Conservation (phyloP, 2,797 vertebrate genomes). For the Coendou prehensilis region DNA sequence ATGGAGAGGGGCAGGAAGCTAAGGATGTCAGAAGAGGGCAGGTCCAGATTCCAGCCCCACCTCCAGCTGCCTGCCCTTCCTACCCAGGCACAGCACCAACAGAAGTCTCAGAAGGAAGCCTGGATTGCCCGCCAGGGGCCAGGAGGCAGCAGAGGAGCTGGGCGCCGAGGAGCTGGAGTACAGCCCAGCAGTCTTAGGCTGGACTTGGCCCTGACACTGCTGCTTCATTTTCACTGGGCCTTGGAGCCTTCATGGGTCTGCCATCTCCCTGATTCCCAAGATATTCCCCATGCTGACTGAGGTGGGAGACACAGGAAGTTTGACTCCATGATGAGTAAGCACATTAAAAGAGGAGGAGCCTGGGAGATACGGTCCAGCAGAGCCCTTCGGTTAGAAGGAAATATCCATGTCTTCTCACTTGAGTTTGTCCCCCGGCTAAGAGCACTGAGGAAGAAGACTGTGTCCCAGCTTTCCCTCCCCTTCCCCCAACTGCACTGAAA, state of each 20-base stretch:
- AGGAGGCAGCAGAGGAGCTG: neutral
- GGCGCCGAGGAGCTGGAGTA: neutral
- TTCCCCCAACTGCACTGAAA: neutral
- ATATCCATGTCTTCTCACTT: conserved; percentile 46
- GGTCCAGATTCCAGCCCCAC: neutral
- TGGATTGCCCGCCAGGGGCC: neutral
- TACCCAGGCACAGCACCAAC: neutral
- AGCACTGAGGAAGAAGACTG: neutral
- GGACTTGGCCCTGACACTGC: neutral
- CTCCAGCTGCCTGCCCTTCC: neutral
- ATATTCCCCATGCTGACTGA: neutral
- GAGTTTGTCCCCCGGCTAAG: neutral
- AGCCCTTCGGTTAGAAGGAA: conserved; percentile 29
- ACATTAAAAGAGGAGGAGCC: conserved; percentile 53
- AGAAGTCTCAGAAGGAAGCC: conserved; percentile 1
- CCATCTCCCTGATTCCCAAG: neutral
- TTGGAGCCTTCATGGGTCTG: neutral
- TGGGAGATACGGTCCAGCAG: neutral
- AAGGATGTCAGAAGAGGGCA: neutral
- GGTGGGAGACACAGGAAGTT: neutral
- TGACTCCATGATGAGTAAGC: conserved; percentile 34
- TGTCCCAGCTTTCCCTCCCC: neutral
- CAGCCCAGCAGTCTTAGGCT: neutral
- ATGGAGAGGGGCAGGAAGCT: neutral
- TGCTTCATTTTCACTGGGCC: neutral